phyloP scores from a whole-genome alignment of 2,888 invertebrate genomes.

The Polydrusus pterygomalis region DNA sequence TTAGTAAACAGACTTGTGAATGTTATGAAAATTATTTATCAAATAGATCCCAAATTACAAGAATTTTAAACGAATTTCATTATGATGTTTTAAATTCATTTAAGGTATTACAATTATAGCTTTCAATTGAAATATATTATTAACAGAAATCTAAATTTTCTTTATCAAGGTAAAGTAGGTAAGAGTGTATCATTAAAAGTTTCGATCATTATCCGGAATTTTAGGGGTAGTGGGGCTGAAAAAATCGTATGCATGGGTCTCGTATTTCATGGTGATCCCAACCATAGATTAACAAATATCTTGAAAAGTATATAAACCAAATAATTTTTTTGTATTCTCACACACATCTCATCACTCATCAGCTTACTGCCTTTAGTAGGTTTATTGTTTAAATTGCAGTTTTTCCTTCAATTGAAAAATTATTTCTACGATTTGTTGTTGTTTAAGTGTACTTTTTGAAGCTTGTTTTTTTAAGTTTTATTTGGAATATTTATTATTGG shows the following conservation, averaged over 20 bases:
- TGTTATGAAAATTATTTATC: too few relatives aligned
- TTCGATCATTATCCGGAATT: slow-evolving; percentile 46
- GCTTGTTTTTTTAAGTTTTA: neutral
- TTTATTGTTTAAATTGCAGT: slow-evolving; percentile 23
- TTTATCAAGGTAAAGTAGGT: slow-evolving; percentile 18
- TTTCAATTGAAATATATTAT: slow-evolving; percentile 6
- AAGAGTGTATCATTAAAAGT: slow-evolving; percentile 44
- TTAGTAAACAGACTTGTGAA: too few relatives aligned
- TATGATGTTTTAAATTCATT: too few relatives aligned
- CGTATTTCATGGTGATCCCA: slow-evolving; percentile 68
- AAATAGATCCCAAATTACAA: too few relatives aligned
- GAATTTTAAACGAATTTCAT: too few relatives aligned
- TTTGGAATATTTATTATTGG: slow-evolving; percentile 15
- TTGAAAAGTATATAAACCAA: slow-evolving; percentile 69
- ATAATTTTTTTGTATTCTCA: slow-evolving; percentile 64
- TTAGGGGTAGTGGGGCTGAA: slow-evolving; percentile 33
- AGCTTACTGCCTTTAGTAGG: slow-evolving; percentile 28
- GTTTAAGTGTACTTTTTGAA: neutral
- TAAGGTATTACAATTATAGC: too few relatives aligned
- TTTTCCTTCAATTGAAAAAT: slow-evolving; percentile 17
- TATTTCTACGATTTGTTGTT: slow-evolving; percentile 18
- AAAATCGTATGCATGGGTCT: slow-evolving; percentile 65
- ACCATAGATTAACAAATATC: slow-evolving; percentile 70
- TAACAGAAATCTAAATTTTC: slow-evolving; percentile 12
- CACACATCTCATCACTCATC: slow-evolving; percentile 45